Evolutionary conservation across 2,888 invertebrate species (phyloP).

Genomic region (Galerucella calmariensis): DNA sequence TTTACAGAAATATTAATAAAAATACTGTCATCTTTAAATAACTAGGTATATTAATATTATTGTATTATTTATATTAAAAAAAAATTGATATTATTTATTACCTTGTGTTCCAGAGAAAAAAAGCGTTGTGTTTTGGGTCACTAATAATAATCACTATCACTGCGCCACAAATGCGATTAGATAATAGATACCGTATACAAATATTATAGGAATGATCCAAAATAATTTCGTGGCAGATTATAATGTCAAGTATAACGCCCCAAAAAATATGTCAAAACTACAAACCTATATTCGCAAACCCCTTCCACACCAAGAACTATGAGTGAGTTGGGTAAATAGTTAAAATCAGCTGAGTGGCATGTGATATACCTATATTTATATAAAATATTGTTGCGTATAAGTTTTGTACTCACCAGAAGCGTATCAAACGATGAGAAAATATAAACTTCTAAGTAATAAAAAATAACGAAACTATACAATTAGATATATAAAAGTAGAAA

Average conservation of each 20-base stretch:
- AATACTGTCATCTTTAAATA: too few species aligned
- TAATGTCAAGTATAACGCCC: background rate
- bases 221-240: background rate
- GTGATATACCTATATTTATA: slow-evolving; percentile 29
- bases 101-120: background rate
- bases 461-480: slow-evolving; percentile 64
- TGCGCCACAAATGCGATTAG: slow-evolving; percentile 18
- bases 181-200: slow-evolving; percentile 5
- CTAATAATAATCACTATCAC: slow-evolving; percentile 19
- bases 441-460: slow-evolving; percentile 59
- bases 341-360: slow-evolving; percentile 45
- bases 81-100: background rate
- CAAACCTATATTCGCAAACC: slow-evolving; percentile 10
- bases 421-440: slow-evolving; percentile 61
- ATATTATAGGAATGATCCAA: background rate
- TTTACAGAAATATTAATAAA: too few species aligned
- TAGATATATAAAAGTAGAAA: slow-evolving; percentile 64
- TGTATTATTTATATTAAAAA: background rate
- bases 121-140: background rate
- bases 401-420: slow-evolving; percentile 60
- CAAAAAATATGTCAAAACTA: slow-evolving; percentile 7
- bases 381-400: slow-evolving; percentile 28
- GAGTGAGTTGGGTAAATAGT: slow-evolving; percentile 37
- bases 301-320: slow-evolving; percentile 26
- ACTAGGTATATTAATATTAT: too few species aligned